Percentiles rank a stretch among this genome's conserved stretches.
Conservation (phyloP, 2,113 vertebrate species). For the Sclerurus mexicanus region DNA sequence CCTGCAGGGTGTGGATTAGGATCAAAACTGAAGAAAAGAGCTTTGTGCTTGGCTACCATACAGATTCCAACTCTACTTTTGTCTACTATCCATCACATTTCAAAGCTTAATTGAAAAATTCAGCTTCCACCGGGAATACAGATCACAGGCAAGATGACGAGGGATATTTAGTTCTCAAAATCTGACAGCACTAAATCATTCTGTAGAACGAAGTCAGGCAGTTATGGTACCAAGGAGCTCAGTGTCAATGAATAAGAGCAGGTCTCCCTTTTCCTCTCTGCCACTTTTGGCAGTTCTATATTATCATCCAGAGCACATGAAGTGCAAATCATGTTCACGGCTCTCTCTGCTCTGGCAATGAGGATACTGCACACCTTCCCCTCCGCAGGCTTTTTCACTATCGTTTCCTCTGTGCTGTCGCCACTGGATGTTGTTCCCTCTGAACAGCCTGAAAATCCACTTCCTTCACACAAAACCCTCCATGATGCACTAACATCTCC, state of each 20-base stretch:
- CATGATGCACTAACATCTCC: neutral
- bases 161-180: neutral
- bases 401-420: neutral
- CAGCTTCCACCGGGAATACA: neutral
- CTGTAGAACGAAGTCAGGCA: neutral
- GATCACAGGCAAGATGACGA: neutral
- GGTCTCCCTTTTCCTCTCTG: neutral
- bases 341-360: neutral
- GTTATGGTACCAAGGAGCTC: neutral
- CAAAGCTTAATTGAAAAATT: neutral
- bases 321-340: neutral
- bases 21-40: neutral
- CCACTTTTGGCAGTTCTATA: neutral
- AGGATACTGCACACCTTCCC: neutral
- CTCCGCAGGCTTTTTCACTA: neutral
- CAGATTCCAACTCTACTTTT: neutral
- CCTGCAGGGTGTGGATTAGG: neutral
- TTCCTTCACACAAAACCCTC: neutral
- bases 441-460: neutral
- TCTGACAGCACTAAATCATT: neutral
- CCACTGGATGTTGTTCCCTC: neutral
- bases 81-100: neutral
- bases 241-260: neutral
- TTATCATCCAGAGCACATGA: neutral
- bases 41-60: neutral